phyloP scores from a whole-genome alignment of 1,140 invertebrate species.

The Trichonephila clavipes region DNA sequence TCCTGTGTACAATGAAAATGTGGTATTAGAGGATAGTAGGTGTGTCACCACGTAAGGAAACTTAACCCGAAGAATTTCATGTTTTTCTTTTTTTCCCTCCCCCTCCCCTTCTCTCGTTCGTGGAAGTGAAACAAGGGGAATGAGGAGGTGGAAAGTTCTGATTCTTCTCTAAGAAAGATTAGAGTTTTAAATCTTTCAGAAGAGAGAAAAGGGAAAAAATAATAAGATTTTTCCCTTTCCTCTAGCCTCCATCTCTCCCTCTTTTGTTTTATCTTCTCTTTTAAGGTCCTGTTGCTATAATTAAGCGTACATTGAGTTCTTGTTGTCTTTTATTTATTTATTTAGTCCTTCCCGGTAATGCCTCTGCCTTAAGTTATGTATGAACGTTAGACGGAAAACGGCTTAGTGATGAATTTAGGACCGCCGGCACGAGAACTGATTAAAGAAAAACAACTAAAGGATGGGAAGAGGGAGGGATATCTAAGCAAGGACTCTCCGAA shows the following conservation, averaged over 20 bases:
- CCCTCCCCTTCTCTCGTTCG: conserved; percentile 6
- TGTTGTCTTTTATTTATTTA: conserved; percentile 63
- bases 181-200: conserved; percentile 74
- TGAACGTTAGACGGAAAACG: conserved; percentile 43
- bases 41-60: conserved; percentile 24
- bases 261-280: conserved; percentile 69
- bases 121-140: background rate
- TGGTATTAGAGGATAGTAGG: conserved; percentile 8
- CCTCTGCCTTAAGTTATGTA: conserved; percentile 71
- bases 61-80: background rate
- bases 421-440: conserved; percentile 52
- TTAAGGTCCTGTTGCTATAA: conserved; percentile 66
- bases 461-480: background rate
- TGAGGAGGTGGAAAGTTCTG: conserved; percentile 34
- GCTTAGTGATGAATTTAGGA: conserved; percentile 75
- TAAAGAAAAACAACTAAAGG: conserved; percentile 75
- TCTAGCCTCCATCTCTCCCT: background rate
- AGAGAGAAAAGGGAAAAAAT: conserved; percentile 47
- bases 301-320: conserved; percentile 45
- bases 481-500: conserved; percentile 22
- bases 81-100: no score
- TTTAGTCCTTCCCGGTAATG: conserved; percentile 57
- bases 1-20: conserved; percentile 28
- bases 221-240: conserved; percentile 51
- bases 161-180: conserved; percentile 68